Evolutionary conservation across 2,797 vertebrate species (phyloP).

Genomic region (Morelia viridis): DNA sequence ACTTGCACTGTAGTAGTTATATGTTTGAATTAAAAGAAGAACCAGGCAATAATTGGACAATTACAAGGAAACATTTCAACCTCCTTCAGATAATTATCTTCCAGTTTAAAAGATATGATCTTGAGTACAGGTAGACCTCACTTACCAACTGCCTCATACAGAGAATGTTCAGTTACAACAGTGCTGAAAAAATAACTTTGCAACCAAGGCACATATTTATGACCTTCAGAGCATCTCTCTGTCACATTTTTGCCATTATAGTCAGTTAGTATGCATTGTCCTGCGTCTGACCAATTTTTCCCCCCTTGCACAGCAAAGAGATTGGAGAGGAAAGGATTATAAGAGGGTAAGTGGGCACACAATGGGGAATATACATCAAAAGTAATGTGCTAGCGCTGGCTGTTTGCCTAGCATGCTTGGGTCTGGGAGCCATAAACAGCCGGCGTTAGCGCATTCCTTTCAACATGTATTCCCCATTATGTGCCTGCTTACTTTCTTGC

Average conservation of each 20-base stretch:
- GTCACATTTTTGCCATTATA: background rate
- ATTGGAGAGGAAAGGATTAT: background rate
- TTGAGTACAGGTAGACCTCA: background rate
- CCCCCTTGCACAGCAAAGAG: background rate
- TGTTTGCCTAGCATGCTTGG: background rate
- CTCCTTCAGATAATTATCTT: background rate
- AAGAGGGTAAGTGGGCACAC: background rate
- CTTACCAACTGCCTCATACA: background rate
- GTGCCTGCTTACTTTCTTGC: too few species aligned
- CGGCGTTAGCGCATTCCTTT: too few species aligned
- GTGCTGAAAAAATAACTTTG: background rate
- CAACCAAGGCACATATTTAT: background rate
- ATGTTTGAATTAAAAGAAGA: background rate
- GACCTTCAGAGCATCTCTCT: background rate
- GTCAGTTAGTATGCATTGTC: background rate
- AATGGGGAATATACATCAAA: background rate
- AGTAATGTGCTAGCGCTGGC: background rate
- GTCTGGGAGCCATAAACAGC: background rate
- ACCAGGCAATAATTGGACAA: background rate
- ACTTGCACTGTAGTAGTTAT: background rate
- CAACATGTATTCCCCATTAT: too few species aligned
- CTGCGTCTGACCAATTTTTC: background rate
- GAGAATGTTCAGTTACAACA: background rate
- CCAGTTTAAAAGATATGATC: background rate
- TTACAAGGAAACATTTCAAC: background rate